phyloP scores from a whole-genome alignment of 2,113 vertebrate species.

The Mionectes macconnelli region DNA sequence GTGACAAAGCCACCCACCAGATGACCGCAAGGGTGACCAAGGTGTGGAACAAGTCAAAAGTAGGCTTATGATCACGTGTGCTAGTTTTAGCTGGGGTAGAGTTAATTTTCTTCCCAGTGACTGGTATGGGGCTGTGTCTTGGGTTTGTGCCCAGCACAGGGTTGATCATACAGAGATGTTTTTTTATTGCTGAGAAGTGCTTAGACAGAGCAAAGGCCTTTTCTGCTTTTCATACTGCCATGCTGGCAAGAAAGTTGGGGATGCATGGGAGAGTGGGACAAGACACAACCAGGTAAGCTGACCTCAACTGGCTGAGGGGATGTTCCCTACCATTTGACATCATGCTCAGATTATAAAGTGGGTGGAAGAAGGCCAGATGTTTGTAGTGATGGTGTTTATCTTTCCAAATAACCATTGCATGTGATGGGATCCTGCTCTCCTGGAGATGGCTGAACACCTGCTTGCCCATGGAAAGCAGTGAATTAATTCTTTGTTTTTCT shows the following conservation, averaged over 20 bases:
- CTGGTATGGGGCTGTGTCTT: background rate
- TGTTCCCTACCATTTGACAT: background rate
- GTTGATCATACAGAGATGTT: background rate
- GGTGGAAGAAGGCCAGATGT: background rate
- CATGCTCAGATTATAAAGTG: background rate
- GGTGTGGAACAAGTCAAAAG: background rate
- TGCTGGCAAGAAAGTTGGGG: background rate
- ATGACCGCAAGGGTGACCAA: background rate
- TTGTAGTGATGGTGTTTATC: background rate
- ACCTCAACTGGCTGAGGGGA: background rate
- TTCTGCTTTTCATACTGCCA: background rate
- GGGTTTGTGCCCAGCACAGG: background rate
- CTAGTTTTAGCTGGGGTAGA: background rate
- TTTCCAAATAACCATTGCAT: background rate
- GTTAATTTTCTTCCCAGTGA: background rate
- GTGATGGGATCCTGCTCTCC: background rate
- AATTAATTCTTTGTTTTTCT: background rate
- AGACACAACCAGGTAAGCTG: background rate
- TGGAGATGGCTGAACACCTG: background rate
- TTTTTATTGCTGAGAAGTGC: background rate
- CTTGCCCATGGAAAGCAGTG: background rate
- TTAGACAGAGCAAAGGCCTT: background rate
- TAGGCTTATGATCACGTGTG: background rate
- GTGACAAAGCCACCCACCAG: background rate
- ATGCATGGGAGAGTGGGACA: accelerated